Base-by-base conservation (phyloP, 1,140 invertebrate species). In the Hylyphantes graminicola region DNA sequence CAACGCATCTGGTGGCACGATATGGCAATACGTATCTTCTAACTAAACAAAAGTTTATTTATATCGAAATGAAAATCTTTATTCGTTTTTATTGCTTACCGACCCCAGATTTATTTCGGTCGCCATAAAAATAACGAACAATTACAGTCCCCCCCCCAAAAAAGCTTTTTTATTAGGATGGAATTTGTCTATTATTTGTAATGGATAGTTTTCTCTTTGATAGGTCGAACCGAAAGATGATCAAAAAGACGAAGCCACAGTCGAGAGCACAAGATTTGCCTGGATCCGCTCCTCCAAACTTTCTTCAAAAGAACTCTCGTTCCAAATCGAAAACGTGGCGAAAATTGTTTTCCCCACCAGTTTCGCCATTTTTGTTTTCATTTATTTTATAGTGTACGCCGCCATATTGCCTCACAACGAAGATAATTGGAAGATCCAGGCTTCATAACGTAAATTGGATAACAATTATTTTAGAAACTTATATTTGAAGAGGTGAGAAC, bases 341-440 rank as follows among this genome's bases (percentile, higher is more conserved):
- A 83, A 83, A 55, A 50, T 83, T 55, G 57, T 83, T 11, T 83
- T 83, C 12, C 80, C 80, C 5, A 74, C 50, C 7, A 48, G 53
- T 48, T 83, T 83, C n/a, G 17, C 80, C 7, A 65, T 83, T 64
- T 83, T 83, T 57, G 80, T 83, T 2, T 50, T 74, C 10, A 19
- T 75, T 54, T 83, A 65, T 67, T 83, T 83, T n/a, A 83, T 83
- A 55, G 72, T 67, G 55, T 83, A 74, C 67, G 80, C 80, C 4
- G 80, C 9, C 15, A 57, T 83, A 17, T 17, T 83, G 59, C 80
- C 80, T 55, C 80, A 75, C 21, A 67, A 67, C 13, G 11, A 54
- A 19, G 80, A 83, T 17, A 83, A 83, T 19, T 83, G 80, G 80
- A 67, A 51, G 19, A 83, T 83, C 48, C 80, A 83, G 57, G 61